Base-by-base conservation (phyloP, 2,888 invertebrate species). In the Sthenelais limicola region DNA sequence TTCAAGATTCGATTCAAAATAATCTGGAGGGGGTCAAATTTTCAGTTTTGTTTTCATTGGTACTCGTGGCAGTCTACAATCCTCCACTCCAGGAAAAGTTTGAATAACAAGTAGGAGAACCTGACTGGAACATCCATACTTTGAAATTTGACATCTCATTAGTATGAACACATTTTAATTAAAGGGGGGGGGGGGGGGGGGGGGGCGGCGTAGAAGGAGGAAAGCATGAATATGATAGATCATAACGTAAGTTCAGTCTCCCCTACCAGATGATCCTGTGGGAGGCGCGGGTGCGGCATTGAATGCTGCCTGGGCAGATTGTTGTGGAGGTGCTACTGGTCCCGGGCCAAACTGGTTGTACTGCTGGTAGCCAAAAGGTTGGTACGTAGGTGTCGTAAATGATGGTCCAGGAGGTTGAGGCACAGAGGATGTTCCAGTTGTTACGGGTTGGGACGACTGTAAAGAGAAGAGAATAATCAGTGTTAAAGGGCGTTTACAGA, bases 361-460 rank as follows among this genome's bases (percentile, higher is more conserved):
- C 21, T 52, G 43, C 12, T 49, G 69, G 33, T 56, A 75, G 62
- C 81, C 82, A 79, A 83, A 84, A 7, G 81, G 82, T 68, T 84
- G 84, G 75, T 84, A 85, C 24, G 77, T 66, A 12, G 76, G 71
- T 18, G 77, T 78, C 48, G 77, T 74, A 73, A 79, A 82, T 28
- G 73, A 58, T 26, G 75, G 72, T 24, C 74, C 62, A 30, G 71
- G 74, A 70, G 70, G 75, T 74, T 73, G 73, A 56, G 78, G 81
- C 56, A 79, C 80, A 66, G 77, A 78, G 43, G 72, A 47, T 43
- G 72, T 68, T 18, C 79, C 78, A 28, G 81, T 77, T 9, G 81
- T 74, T 49, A 76, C 80, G 24, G 85, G 82, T 78, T 85, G 85
- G 49, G 84, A 85, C 26, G 85, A 85, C 85, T 85, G 28, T 18